Evolutionary conservation across 2,113 vertebrate species (phyloP), one percentile per base, ranked within the genome.

Genomic region (Dicerorhinus sumatrensis): DNA sequence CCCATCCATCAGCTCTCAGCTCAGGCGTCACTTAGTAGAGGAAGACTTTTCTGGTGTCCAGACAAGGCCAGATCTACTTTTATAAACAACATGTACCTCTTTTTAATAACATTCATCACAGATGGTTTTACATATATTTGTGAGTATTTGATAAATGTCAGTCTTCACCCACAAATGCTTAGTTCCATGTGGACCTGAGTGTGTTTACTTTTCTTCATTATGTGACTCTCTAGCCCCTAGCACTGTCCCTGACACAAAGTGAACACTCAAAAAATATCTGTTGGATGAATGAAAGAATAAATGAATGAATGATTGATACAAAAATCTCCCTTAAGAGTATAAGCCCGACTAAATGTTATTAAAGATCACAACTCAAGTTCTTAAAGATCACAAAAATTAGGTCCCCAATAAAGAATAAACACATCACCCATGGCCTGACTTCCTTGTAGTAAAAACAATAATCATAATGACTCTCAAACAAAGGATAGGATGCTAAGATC

Each of bases 281-380:
- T 27, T 56, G 6, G 29, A 82, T 86, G 51, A 92, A 75, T 93
- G 51, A 92, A 94, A 79, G 33, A 83, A 79, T 88, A 42, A 63
- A 69, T 85, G 51, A 58, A 70, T 79, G 81, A 80, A 14, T 94
- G 29, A 83, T 70, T 63, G 16, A 36, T 42, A 56, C n/a, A 69
- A 54, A 54, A n/a, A 73, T 51, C 48, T 51, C 62, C 60, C 56
- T 82, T 60, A 56, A 72, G 33, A 81, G 3, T 63, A 21, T 33
- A 69, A 42, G 18, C 6, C 36, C 69, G 86, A 81, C 8, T 77
- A 77, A 73, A 84, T 93, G 80, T 65, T 62, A 42, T 72, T 89
- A 80, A 80, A 77, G 46, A 70, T 85, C n/a, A 92, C 1, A 79
- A 62, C 25, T 69, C 51, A n/a, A 48, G 16, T 58, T 67, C 31